Percentiles rank a stretch among this genome's conserved stretches.
phyloP scores from a whole-genome alignment of 2,113 vertebrate species.

The Harpagus bidentatus region DNA sequence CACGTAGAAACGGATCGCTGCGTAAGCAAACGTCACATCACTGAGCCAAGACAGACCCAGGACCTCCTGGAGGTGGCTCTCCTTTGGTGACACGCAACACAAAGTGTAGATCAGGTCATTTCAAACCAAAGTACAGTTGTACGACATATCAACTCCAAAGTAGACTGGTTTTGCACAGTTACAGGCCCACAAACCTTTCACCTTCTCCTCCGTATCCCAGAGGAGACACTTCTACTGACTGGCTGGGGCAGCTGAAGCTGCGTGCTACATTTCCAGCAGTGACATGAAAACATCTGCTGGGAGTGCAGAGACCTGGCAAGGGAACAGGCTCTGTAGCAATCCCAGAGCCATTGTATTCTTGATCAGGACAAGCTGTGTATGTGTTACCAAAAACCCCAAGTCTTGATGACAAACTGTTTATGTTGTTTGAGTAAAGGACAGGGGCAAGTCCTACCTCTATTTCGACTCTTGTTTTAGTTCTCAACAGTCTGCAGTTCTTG shows the following conservation, averaged over 20 bases:
- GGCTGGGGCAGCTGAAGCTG: neutral
- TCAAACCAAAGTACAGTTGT: neutral
- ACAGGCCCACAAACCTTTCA: neutral
- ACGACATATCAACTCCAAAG: neutral
- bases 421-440: neutral
- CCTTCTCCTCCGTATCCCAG: neutral
- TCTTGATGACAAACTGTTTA: neutral
- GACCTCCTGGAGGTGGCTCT: neutral
- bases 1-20: neutral
- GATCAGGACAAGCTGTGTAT: neutral
- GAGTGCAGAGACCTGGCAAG: neutral
- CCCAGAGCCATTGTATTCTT: neutral
- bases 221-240: neutral
- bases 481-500: neutral
- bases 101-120: neutral
- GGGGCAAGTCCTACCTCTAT: neutral
- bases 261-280: neutral
- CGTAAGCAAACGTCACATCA: accelerated
- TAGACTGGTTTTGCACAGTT: neutral
- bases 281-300: neutral
- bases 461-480: neutral
- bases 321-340: neutral
- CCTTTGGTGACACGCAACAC: too few species aligned
- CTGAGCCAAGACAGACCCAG: neutral
- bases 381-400: neutral